Base-by-base conservation (phyloP, 2,113 vertebrate species). In the Sorex fumeus region DNA sequence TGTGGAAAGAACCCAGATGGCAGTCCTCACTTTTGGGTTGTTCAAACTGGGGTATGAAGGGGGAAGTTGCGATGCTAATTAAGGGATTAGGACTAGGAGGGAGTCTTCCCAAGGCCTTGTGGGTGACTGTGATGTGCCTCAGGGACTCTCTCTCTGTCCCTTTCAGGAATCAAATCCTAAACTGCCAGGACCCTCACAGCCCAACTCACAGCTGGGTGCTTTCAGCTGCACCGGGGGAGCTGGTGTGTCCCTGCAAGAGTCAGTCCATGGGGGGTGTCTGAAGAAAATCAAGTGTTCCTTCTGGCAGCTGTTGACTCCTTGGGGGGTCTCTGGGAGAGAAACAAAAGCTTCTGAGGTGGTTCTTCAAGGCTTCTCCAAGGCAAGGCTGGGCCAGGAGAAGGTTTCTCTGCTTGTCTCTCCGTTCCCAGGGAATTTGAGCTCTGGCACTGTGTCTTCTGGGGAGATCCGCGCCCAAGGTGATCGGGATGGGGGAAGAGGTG, bases 261-360 rank as follows among this genome's bases (percentile, higher is more conserved):
- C 18, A 21, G 53, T 88, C 92, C 86, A 79, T 27, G 3, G 40
- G 69, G 34, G 16, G 18, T n/a, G 28, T 34, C 62, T 32, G 62
- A 71, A 80, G 87, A 69, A 21, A 72, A 88, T 57, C 53, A 7
- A 2, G 36, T 53, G 6, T 77, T 80, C 50, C 19, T 84, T 30
- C 28, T 6, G n/a, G 9, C 69, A 21, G 47, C 15, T 79, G 67
- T 30, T 71, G 74, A 72, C n/a, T 83, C 88, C 60, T 84, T 71
- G 82, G 88, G 30, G 78, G 8, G 25, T 86, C 74, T 76, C 70
- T 45, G 86, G 18, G 15, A 87, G 80, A 78, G 81, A 91, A 62
- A 62, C 45, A 80, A 84, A 36, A 62, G 25, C 72, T 92, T 92
- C 84, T 89, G 62, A 84, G 77, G 84, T 93, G 89, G 84, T 96